Evolutionary conservation across 2,888 invertebrate genomes (phyloP).

Genomic region (Podotricha telesiphe): DNA sequence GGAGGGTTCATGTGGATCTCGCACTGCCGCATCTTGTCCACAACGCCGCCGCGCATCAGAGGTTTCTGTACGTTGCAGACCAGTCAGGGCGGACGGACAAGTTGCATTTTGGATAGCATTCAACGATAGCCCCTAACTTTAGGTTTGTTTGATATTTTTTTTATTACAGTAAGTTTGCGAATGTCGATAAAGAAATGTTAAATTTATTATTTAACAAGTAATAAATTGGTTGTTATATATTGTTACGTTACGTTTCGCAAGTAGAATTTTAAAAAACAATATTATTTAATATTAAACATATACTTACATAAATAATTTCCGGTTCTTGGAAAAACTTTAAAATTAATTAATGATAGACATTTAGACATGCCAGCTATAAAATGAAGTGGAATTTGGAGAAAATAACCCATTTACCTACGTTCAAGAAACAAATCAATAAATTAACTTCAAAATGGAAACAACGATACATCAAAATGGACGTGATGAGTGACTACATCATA

Average conservation of each 20-base stretch:
- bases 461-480: neutral
- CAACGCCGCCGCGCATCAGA: conserved; percentile 91
- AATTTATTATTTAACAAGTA: no score
- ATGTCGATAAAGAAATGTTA: neutral
- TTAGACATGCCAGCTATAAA: conserved; percentile 12
- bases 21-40: conserved; percentile 93
- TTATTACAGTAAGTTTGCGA: neutral
- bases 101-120: conserved; percentile 45
- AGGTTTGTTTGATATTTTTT: neutral
- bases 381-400: neutral
- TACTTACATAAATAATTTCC: neutral
- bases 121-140: conserved; percentile 1
- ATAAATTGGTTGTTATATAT: no score
- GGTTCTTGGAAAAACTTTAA: neutral
- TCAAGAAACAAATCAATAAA: neutral
- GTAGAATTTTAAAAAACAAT: no score
- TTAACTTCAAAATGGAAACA: neutral
- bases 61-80: conserved; percentile 90
- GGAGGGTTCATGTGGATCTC: conserved; percentile 95
- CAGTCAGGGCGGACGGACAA: conserved; percentile 71
- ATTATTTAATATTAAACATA: neutral
- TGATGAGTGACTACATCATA: neutral
- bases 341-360: neutral
- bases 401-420: neutral
- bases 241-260: no score